Evolutionary conservation across 92 coral and sea anemone genomes (phyloP).

Genomic region (Epizoanthus fatuus): DNA sequence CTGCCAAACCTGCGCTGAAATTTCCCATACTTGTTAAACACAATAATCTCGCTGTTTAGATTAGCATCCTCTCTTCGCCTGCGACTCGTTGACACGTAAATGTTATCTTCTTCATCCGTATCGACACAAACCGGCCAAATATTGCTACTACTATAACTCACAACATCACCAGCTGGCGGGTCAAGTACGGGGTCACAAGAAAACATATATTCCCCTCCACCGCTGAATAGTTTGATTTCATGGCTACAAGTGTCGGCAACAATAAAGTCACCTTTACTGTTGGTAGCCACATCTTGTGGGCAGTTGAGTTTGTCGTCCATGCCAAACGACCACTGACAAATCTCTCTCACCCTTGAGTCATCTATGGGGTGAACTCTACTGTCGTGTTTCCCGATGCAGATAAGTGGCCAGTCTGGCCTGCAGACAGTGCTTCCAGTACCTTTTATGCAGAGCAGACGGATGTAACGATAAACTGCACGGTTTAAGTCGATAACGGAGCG

Average conservation of each 20-base stretch:
- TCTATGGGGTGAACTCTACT: constrained; percentile 40
- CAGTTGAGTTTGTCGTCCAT: constrained; percentile 21
- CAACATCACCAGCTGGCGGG: neutral
- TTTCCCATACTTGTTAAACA: constrained; percentile 24
- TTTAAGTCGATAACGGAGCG: constrained; percentile 44
- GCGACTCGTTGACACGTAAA: constrained; percentile 43
- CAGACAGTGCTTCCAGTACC: neutral
- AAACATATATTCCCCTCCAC: constrained; percentile 30
- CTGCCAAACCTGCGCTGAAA: constrained; percentile 3
- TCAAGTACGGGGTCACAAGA: constrained; percentile 1
- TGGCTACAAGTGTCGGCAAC: constrained; percentile 56
- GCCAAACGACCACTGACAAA: constrained; percentile 10
- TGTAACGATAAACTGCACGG: constrained; percentile 40
- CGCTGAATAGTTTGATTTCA: constrained; percentile 34
- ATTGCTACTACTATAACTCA: neutral
- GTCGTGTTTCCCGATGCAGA: constrained; percentile 6
- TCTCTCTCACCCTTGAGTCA: constrained; percentile 36
- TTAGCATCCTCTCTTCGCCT: constrained; percentile 43
- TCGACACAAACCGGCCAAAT: constrained; percentile 48
- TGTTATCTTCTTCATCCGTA: neutral
- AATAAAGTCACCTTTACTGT: constrained; percentile 13
- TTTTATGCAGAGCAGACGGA: constrained; percentile 4
- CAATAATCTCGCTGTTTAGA: neutral
- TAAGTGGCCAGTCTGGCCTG: constrained; percentile 42
- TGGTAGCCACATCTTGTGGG: constrained; percentile 46